Conservation (phyloP, 2,888 invertebrate species). For the Trisateles emortualis region DNA sequence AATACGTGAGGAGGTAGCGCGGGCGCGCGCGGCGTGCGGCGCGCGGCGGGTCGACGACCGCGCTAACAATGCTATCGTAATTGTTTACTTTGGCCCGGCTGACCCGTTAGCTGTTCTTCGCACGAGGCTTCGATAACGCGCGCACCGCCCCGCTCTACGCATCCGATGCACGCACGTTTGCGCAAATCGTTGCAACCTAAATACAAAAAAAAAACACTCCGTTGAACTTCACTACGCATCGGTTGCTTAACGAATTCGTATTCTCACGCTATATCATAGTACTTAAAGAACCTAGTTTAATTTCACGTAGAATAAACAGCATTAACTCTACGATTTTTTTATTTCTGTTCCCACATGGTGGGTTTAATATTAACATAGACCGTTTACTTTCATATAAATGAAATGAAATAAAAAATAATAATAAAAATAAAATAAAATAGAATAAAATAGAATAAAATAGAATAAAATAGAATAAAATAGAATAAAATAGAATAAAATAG, state of each 20-base stretch:
- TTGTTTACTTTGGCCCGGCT: constrained; percentile 77
- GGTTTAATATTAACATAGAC: background rate
- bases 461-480: too few relatives aligned
- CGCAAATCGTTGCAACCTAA: constrained; percentile 70
- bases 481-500: too few relatives aligned
- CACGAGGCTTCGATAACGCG: constrained; percentile 47
- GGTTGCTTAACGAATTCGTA: constrained; percentile 38
- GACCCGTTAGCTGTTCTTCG: constrained; percentile 65
- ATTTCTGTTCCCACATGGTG: background rate
- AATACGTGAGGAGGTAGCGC: constrained; percentile 41
- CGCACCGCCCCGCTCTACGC: constrained; percentile 37
- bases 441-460: too few relatives aligned
- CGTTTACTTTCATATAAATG: too few relatives aligned
- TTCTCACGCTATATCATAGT: constrained; percentile 35
- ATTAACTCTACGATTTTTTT: background rate
- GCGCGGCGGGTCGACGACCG: constrained; percentile 40
- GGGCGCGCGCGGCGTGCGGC: constrained; percentile 39
- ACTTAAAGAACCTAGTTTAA: background rate
- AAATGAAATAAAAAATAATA: too few relatives aligned
- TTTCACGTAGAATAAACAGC: background rate
- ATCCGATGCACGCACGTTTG: constrained; percentile 61
- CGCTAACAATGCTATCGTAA: constrained; percentile 76
- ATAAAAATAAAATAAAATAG: too few relatives aligned
- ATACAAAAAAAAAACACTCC: constrained; percentile 63
- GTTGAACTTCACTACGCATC: constrained; percentile 45